phyloP scores from a whole-genome alignment of 2,797 vertebrate genomes.

The Gallirallus australis region DNA sequence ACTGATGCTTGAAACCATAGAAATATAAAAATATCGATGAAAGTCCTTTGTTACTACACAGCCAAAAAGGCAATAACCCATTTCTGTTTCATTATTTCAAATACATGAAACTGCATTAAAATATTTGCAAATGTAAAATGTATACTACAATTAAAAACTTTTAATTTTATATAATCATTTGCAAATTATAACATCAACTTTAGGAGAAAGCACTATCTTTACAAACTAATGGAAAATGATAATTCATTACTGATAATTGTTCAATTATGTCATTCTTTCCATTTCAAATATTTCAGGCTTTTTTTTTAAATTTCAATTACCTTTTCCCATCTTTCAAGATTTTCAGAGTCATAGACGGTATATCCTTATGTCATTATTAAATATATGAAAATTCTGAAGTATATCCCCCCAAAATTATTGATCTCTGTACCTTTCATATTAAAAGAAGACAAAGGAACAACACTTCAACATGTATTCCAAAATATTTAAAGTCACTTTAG shows the following conservation, averaged over 20 bases:
- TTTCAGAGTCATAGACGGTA: not conserved
- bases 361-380: not conserved
- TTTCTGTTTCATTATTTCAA: not conserved
- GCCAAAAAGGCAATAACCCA: not conserved
- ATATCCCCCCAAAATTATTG: not conserved
- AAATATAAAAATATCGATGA: not conserved
- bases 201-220: not conserved
- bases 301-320: not conserved
- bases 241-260: not conserved
- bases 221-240: not conserved
- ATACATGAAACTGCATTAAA: not conserved
- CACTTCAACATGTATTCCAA: not conserved
- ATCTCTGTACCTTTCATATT: not conserved
- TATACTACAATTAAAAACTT: not conserved
- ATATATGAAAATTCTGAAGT: not conserved
- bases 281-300: not conserved
- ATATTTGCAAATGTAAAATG: not conserved
- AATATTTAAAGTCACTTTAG: not conserved
- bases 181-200: not conserved
- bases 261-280: not conserved
- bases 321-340: not conserved
- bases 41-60: not conserved
- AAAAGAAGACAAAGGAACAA: not conserved
- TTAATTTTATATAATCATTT: not conserved
- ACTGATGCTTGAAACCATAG: not conserved